Evolutionary conservation across 2,888 invertebrate species (phyloP).

Genomic region (Apotomis capreana): DNA sequence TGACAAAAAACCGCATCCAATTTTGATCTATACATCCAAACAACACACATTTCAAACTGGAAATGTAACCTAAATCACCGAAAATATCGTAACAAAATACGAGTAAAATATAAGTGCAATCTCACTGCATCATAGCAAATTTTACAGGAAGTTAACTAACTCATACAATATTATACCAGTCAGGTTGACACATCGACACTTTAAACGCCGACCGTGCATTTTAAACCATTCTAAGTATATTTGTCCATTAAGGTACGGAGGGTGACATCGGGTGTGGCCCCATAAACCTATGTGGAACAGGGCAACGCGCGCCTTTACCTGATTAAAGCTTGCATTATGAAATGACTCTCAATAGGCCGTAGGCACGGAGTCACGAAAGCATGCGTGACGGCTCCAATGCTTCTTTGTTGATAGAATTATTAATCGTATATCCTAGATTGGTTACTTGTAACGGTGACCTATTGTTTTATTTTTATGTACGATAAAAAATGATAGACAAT

Average conservation of each 20-base stretch:
- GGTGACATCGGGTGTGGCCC: constrained; percentile 8
- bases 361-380: constrained; percentile 30
- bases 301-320: constrained; percentile 12
- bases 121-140: too few species aligned
- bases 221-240: constrained; percentile 30
- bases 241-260: constrained; percentile 32
- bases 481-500: too few species aligned
- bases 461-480: background rate
- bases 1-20: too few species aligned
- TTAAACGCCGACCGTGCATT: constrained; percentile 8
- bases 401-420: constrained; percentile 5
- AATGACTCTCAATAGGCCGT: constrained; percentile 30
- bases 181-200: background rate
- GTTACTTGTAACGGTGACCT: background rate
- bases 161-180: background rate
- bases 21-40: too few species aligned
- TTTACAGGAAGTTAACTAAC: background rate
- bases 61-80: too few species aligned
- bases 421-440: constrained; percentile 1
- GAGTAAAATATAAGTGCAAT: too few species aligned
- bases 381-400: constrained; percentile 16
- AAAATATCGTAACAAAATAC: too few species aligned
- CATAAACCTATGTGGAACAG: constrained; percentile 10
- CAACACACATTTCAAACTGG: too few species aligned
- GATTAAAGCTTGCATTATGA: constrained; percentile 35